Evolutionary conservation across 2,797 vertebrate genomes (phyloP), one percentile per base, ranked within the genome.

Genomic region (Taenioides sp.): DNA sequence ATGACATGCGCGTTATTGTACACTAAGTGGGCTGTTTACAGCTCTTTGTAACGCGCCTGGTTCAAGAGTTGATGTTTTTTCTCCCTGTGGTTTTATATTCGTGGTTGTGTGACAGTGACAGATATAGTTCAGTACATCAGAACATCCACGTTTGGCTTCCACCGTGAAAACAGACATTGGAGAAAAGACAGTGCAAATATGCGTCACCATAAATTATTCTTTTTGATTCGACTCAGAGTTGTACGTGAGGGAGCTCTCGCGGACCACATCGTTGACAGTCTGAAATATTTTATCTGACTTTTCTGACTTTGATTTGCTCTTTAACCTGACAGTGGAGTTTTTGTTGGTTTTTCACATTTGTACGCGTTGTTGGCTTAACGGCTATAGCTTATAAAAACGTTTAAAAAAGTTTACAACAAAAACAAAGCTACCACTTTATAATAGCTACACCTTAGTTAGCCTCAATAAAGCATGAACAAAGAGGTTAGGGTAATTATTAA

Each of bases 141-240:
- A 73, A 81, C 58, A 43, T 58, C 57, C 6, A n/a, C 4, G 5
- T 68, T 14, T 69, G 52, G 67, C 67, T 74, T 82, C 31, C 52
- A 23, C 61, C 22, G n/a, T 37, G 70, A 72, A 79, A 79, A 37
- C 52, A 60, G 54, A 12, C 27, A 67, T 73, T 76, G 74, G 25
- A 76, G 64, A 71, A 75, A 47, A 80, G 70, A 18, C 25, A 22
- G 34, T 40, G n/a, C 2, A 73, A 80, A 77, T 62, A 78, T 70
- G 67, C 68, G 40, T 49, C 58, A 0, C 0, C 9, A 81, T 86
- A 64, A 88, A 88, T 91, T 79, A 87, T 86, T 85, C 82, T 66
- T 37, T 80, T 71, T 55, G 74, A 81, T 81, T 66, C 65, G 23
- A 52, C 20, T 23, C 47, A 0, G 23, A 7, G 78, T 50, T 71